Conservation (phyloP, 2,888 invertebrate genomes). For the Trissolcus brochymenae region DNA sequence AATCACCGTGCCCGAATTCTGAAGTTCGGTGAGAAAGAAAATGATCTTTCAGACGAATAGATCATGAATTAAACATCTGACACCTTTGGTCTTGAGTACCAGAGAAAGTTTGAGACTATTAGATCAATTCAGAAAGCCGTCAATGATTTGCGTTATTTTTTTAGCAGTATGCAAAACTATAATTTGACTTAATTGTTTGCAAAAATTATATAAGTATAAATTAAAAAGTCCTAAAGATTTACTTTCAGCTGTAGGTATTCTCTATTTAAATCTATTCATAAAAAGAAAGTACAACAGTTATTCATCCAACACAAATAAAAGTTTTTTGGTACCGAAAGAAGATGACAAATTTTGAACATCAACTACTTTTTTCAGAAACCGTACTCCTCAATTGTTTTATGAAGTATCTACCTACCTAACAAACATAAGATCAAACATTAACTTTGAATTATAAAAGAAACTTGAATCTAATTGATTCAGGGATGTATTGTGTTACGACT, state of each 20-base stretch:
- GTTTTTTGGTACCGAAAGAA: too few relatives aligned
- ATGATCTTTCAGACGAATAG: constrained; percentile 63
- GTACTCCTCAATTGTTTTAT: background rate
- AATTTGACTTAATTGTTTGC: too few relatives aligned
- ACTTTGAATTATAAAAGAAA: constrained; percentile 11
- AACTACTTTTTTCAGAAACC: too few relatives aligned
- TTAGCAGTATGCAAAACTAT: too few relatives aligned
- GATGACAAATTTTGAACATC: background rate
- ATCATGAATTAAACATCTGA: constrained; percentile 73
- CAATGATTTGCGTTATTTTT: constrained; percentile 33
- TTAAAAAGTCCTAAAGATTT: too few relatives aligned
- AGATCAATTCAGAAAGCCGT: constrained; percentile 40
- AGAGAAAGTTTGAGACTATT: constrained; percentile 68
- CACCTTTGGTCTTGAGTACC: constrained; percentile 62
- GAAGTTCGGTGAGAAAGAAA: constrained; percentile 62
- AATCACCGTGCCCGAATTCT: constrained; percentile 32
- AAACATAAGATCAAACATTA: background rate
- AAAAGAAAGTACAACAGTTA: too few relatives aligned
- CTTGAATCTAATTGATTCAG: background rate
- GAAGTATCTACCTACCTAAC: background rate
- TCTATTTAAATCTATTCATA: too few relatives aligned
- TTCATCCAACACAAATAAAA: background rate
- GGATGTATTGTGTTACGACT: background rate
- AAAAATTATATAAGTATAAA: too few relatives aligned
- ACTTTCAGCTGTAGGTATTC: too few relatives aligned